Conservation (phyloP, 2,888 invertebrate genomes). For the Amphimallon solstitiale region DNA sequence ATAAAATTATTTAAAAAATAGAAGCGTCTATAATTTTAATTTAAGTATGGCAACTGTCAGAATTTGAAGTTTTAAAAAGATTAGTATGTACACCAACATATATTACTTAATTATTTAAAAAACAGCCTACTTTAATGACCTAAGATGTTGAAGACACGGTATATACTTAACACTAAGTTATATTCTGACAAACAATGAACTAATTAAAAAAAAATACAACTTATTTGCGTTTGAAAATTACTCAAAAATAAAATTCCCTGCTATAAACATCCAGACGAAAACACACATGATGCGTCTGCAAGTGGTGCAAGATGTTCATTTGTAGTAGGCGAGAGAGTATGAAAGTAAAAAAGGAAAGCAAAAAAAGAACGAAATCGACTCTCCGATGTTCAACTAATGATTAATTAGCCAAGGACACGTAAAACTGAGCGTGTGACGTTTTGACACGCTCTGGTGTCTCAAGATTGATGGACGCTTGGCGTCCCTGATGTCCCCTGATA, state of each 20-base stretch:
- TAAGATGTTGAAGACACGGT: too few species aligned
- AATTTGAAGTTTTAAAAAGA: too few species aligned
- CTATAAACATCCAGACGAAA: background rate
- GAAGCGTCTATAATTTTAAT: too few species aligned
- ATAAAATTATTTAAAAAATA: too few species aligned
- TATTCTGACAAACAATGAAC: too few species aligned
- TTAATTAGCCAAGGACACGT: conserved; percentile 59
- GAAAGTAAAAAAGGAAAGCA: background rate
- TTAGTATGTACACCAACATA: too few species aligned
- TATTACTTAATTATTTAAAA: too few species aligned
- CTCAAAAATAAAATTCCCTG: background rate
- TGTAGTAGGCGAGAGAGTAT: background rate
- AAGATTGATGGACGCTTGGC: conserved; percentile 44
- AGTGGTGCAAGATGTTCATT: background rate
- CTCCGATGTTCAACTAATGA: conserved; percentile 54
- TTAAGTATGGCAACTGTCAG: too few species aligned
- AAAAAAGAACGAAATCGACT: conserved; percentile 34
- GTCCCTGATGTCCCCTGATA: conserved; percentile 21
- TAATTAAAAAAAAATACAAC: too few species aligned
- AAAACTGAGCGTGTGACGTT: conserved; percentile 60
- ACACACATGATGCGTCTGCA: conserved; percentile 3
- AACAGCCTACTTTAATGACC: too few species aligned
- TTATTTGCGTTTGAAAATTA: too few species aligned
- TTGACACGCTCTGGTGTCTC: conserved; percentile 51
- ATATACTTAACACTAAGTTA: too few species aligned